Evolutionary conservation across 2,888 invertebrate species (phyloP).

Genomic region (Rhimphoctona megacephalus): DNA sequence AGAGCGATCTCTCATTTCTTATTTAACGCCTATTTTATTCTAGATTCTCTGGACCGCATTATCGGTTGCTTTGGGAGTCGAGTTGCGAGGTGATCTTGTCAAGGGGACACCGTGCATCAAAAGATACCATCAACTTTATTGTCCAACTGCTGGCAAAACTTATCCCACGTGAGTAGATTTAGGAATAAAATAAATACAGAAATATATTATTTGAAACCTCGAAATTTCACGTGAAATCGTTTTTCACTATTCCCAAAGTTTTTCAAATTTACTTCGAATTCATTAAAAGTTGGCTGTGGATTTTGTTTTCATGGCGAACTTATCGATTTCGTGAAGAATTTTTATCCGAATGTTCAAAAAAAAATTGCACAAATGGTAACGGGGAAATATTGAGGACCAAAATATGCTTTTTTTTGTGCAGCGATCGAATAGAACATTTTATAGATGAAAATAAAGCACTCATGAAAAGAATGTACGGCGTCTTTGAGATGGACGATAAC

Average conservation of each 20-base stretch:
- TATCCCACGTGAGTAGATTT: slow-evolving; percentile 93
- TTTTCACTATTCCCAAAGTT: not conserved
- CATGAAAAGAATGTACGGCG: slow-evolving; percentile 97
- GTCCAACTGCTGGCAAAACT: slow-evolving; percentile 95
- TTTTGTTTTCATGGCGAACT: not conserved
- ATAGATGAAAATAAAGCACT: slow-evolving; percentile 97
- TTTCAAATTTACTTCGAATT: not conserved
- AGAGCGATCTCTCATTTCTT: not conserved
- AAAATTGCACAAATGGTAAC: not conserved
- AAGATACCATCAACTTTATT: slow-evolving; percentile 94
- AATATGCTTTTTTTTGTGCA: slow-evolving; percentile 82
- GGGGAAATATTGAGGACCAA: not conserved
- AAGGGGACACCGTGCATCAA: slow-evolving; percentile 96
- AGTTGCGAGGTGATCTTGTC: slow-evolving; percentile 94
- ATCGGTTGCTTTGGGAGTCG: slow-evolving; percentile 94
- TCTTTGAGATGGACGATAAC: slow-evolving; percentile 90
- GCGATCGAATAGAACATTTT: slow-evolving; percentile 95
- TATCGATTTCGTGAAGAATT: not conserved
- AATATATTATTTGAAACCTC: not conserved
- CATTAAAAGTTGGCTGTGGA: not conserved
- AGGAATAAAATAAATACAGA: not conserved
- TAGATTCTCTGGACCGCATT: slow-evolving; percentile 96
- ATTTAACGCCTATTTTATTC: slow-evolving; percentile 75
- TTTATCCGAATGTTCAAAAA: not conserved
- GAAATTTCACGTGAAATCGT: not conserved